A percentile compares a stretch with the other conserved stretches of the same genome.
Evolutionary conservation across 35 echinoderm and acorn worm species (phyloP).

Genomic region (Apostichopus japonicus): DNA sequence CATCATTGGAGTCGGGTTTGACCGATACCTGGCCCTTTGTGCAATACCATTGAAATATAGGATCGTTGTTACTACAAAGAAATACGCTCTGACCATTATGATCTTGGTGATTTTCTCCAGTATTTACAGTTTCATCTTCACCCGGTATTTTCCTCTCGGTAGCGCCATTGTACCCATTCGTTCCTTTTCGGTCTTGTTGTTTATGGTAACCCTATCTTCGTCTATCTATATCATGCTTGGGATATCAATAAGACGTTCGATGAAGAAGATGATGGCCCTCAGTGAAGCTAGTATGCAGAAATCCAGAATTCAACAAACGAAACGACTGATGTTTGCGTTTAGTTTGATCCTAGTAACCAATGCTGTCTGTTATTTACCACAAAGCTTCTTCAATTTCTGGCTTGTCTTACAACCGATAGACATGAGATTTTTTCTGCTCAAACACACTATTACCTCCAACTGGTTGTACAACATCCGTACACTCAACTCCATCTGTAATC

Average conservation of each 20-base stretch:
- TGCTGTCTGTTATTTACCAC: constrained; percentile 16
- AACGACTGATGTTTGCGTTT: constrained; percentile 29
- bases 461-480: constrained; percentile 10
- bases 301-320: constrained; percentile 2
- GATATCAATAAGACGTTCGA: background rate
- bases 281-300: background rate
- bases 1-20: constrained; percentile 5
- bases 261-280: background rate
- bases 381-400: background rate
- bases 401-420: background rate
- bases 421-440: background rate
- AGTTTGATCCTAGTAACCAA: background rate
- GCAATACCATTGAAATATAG: constrained; percentile 18
- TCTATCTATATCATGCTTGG: background rate
- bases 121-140: background rate
- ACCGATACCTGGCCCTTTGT: constrained; percentile 25
- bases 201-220: background rate
- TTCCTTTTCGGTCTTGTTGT: background rate
- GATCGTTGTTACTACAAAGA: background rate
- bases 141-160: background rate
- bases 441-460: background rate
- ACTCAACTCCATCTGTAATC: background rate
- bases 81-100: background rate
- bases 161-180: background rate
- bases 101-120: background rate